These are phyloP conservation scores for Carlito syrichta DNA, from an alignment of 2,113 vertebrate species.

Conservation along the genomic window DNA sequence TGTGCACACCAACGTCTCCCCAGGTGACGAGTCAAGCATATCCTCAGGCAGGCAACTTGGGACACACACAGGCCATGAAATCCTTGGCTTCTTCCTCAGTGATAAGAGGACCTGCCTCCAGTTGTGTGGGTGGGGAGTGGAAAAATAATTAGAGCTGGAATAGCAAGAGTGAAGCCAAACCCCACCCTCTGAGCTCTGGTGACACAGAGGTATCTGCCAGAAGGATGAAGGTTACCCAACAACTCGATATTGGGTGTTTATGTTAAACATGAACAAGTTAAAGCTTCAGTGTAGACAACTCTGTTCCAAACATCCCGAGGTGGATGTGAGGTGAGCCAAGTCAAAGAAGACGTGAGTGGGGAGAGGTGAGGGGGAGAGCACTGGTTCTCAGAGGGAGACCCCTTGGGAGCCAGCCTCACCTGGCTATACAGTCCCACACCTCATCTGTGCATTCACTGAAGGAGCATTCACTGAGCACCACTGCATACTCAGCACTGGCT, in stretches of 20 bases:
- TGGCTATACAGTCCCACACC: neutral
- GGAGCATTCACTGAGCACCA: neutral
- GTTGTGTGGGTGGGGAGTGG: neutral
- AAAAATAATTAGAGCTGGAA: neutral
- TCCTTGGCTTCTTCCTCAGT: neutral
- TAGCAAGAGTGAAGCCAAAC: neutral
- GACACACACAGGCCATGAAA: too few species aligned
- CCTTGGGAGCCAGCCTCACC: too few species aligned
- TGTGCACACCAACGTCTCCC: too few species aligned
- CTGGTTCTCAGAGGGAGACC: too few species aligned
- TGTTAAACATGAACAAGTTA: neutral
- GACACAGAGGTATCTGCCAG: fast-evolving
- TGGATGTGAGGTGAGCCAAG: too few species aligned
- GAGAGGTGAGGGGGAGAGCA: neutral
- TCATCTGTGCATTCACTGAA: neutral
- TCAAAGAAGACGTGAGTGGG: too few species aligned
- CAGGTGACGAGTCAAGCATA: neutral
- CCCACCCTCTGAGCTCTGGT: neutral
- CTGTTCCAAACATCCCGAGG: neutral
- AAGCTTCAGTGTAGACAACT: neutral
- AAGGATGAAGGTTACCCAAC: neutral
- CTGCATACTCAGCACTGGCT: neutral
- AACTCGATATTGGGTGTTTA: neutral
- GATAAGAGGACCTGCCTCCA: too few species aligned
- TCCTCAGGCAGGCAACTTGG: too few species aligned